Conservation (phyloP, 2,797 vertebrate species). For the Trachurus trachurus region DNA sequence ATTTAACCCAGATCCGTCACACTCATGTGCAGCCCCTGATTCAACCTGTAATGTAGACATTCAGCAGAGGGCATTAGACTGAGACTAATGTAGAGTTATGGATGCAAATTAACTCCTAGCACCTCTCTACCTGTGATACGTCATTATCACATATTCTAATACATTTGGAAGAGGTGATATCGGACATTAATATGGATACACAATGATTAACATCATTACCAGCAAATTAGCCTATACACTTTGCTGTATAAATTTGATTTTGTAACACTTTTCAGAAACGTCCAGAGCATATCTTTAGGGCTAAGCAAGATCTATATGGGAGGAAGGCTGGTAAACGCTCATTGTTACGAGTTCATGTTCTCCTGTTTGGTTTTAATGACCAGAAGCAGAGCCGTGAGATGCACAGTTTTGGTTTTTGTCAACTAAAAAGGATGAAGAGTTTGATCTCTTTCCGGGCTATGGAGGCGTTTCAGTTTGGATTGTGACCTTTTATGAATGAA, state of each 20-base stretch:
- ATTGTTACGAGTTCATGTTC: too few relatives aligned
- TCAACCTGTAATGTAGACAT: constrained; percentile 80
- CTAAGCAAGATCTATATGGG: too few relatives aligned
- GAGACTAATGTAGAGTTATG: constrained; percentile 70
- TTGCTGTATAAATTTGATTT: too few relatives aligned
- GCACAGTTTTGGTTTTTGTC: too few relatives aligned
- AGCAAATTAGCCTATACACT: not conserved
- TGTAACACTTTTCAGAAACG: not conserved
- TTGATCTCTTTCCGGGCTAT: not conserved
- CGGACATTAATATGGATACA: constrained; percentile 23
- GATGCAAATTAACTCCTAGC: constrained; percentile 63
- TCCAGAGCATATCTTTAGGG: too few relatives aligned
- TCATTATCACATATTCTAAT: constrained; percentile 24
- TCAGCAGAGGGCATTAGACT: constrained; percentile 68
- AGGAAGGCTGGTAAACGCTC: too few relatives aligned
- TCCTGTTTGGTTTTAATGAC: not conserved
- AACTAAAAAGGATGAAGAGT: not conserved
- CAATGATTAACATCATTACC: not conserved
- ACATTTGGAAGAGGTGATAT: not conserved
- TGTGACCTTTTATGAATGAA: not conserved
- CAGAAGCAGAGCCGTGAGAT: not conserved
- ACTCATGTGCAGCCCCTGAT: constrained; percentile 68
- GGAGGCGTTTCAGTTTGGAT: not conserved
- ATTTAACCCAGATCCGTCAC: constrained; percentile 79
- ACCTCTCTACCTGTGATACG: constrained; percentile 55